Percentiles rank a stretch among this genome's conserved stretches.
Evolutionary conservation across 2,797 vertebrate species (phyloP).

Genomic region (Thaleichthys pacificus): DNA sequence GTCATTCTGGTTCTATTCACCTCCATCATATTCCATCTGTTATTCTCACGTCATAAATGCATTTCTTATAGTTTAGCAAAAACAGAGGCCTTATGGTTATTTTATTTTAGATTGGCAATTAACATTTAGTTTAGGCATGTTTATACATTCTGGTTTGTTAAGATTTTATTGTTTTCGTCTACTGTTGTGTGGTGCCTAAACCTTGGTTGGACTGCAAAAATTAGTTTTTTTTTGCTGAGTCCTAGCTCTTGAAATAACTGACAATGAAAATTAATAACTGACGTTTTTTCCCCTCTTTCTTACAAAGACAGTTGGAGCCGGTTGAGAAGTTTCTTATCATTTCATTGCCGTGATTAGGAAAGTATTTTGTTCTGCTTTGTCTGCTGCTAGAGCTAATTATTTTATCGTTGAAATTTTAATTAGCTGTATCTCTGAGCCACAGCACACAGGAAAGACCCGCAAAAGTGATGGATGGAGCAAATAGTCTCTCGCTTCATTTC

Average conservation of each 20-base stretch:
- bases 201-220: neutral
- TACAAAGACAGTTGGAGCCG: slow-evolving; percentile 48
- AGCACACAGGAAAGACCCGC: slow-evolving; percentile 53
- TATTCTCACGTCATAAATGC: too few relatives aligned
- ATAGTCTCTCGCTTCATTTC: slow-evolving; percentile 22
- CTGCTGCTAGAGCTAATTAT: slow-evolving; percentile 76
- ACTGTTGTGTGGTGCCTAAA: neutral
- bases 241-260: slow-evolving; percentile 32
- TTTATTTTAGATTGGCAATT: too few relatives aligned
- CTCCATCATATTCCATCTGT: too few relatives aligned
- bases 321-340: slow-evolving; percentile 72
- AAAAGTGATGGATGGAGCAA: slow-evolving; percentile 63
- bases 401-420: slow-evolving; percentile 79
- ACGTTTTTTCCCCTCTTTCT: slow-evolving; percentile 29
- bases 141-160: too few relatives aligned
- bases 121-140: too few relatives aligned
- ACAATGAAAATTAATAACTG: slow-evolving; percentile 37
- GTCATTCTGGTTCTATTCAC: too few relatives aligned
- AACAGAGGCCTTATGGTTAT: too few relatives aligned
- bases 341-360: slow-evolving; percentile 67
- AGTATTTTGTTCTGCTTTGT: slow-evolving; percentile 68
- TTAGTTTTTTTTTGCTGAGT: slow-evolving; percentile 18
- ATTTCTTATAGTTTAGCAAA: too few relatives aligned
- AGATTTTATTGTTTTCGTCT: neutral
- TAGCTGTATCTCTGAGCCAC: slow-evolving; percentile 71